Conservation (phyloP, 2,113 vertebrate genomes). For the Columba livia region DNA sequence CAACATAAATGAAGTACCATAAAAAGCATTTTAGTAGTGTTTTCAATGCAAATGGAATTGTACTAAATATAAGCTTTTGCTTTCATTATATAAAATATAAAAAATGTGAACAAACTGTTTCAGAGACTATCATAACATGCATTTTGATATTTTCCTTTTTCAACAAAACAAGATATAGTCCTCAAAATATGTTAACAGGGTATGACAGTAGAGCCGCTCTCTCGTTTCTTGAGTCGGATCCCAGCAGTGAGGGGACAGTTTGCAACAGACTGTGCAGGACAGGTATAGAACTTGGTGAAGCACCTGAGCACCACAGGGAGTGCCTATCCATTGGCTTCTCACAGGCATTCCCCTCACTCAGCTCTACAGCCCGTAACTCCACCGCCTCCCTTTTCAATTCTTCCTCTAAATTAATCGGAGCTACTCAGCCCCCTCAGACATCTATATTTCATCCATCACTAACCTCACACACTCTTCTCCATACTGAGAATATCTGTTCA, state of each 20-base stretch:
- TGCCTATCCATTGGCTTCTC: not conserved
- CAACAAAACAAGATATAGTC: not conserved
- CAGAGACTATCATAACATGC: not conserved
- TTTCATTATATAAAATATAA: not conserved
- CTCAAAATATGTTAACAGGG: not conserved
- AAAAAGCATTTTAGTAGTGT: not conserved
- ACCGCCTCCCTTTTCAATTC: not conserved
- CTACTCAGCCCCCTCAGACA: not conserved
- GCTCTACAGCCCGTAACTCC: fast-evolving
- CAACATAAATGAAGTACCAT: not conserved
- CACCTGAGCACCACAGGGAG: not conserved
- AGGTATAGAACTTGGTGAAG: not conserved
- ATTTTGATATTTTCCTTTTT: not conserved
- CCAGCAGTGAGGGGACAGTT: not conserved
- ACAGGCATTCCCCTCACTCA: not conserved
- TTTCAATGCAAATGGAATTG: not conserved
- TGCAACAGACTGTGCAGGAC: not conserved
- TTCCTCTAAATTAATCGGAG: not conserved
- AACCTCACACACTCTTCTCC: not conserved
- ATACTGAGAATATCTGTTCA: not conserved
- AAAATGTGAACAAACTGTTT: not conserved
- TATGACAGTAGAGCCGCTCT: not conserved
- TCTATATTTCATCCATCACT: not conserved
- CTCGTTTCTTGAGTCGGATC: not conserved
- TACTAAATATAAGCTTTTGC: not conserved